A percentile compares a stretch with the other conserved stretches of the same genome.
phyloP scores from a whole-genome alignment of 92 coral and sea anemone genomes.

The Epizoanthus illoricatus region DNA sequence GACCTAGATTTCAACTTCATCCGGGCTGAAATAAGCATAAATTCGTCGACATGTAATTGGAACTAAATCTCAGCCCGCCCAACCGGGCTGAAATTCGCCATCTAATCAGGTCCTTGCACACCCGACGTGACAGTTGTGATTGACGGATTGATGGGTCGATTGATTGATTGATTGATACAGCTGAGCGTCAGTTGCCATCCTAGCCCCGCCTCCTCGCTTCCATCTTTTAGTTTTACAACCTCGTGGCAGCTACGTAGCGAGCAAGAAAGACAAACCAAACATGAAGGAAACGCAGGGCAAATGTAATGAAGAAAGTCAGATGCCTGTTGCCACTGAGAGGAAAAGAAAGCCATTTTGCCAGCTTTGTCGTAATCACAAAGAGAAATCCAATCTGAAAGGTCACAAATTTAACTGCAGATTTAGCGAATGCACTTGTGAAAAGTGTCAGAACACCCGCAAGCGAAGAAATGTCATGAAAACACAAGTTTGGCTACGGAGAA shows the following conservation, averaged over 20 bases:
- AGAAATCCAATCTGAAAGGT: constrained; percentile 62
- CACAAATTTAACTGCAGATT: constrained; percentile 68
- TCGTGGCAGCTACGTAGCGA: constrained; percentile 11
- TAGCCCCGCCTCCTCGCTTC: constrained; percentile 23
- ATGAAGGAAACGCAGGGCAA: neutral
- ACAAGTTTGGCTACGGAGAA: constrained; percentile 79
- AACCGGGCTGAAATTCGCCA: no score
- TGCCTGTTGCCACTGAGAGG: neutral
- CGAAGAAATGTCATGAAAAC: constrained; percentile 71
- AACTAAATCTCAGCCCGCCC: no score
- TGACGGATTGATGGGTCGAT: neutral
- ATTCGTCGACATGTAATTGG: no score
- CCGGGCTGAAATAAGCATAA: no score
- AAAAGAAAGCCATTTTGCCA: constrained; percentile 65
- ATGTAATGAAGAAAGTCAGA: neutral
- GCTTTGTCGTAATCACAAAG: constrained; percentile 75
- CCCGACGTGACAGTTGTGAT: no score
- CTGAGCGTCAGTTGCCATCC: constrained; percentile 3
- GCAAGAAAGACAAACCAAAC: neutral
- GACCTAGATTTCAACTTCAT: no score
- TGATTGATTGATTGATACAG: constrained; percentile 16
- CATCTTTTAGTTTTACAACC: constrained; percentile 11
- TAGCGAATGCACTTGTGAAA: constrained; percentile 61
- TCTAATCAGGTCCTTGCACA: no score
- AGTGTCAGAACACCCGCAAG: constrained; percentile 62